Evolutionary conservation across 2,113 vertebrate genomes (phyloP).

Genomic region (Pollimyrus isidori): DNA sequence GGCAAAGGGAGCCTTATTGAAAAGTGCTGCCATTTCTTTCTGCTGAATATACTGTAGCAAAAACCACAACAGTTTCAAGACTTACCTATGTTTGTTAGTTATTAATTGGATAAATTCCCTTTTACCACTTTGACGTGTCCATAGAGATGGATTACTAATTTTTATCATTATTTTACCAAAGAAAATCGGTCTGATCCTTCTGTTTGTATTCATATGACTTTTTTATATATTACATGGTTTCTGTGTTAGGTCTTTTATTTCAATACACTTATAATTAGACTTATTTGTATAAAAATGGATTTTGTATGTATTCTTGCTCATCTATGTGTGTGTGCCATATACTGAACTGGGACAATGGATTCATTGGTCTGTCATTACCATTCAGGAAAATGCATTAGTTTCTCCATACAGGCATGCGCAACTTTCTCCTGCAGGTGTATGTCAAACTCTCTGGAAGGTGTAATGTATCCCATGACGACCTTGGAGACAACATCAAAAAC

Average conservation of each 20-base stretch:
- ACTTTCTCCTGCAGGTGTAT: conserved; percentile 44
- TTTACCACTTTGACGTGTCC: background rate
- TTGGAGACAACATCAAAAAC: conserved; percentile 27
- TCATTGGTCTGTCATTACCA: conserved; percentile 35
- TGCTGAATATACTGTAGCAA: background rate
- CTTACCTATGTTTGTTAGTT: background rate
- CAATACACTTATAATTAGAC: background rate
- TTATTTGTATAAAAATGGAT: background rate
- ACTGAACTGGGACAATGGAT: background rate
- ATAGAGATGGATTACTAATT: background rate
- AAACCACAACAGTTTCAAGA: background rate
- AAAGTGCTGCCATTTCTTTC: background rate
- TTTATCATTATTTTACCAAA: background rate
- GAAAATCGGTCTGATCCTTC: background rate
- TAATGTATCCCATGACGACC: conserved; percentile 35
- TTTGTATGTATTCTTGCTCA: background rate
- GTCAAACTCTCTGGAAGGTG: conserved; percentile 34
- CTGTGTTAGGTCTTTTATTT: background rate
- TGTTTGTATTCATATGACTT: background rate
- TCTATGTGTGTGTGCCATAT: background rate
- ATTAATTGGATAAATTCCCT: background rate
- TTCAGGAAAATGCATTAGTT: conserved; percentile 50
- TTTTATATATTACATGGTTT: background rate
- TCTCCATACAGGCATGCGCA: conserved; percentile 37
- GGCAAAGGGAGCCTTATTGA: no score